Base-by-base conservation (phyloP, 2,797 vertebrate species). In the Salmo trutta region DNA sequence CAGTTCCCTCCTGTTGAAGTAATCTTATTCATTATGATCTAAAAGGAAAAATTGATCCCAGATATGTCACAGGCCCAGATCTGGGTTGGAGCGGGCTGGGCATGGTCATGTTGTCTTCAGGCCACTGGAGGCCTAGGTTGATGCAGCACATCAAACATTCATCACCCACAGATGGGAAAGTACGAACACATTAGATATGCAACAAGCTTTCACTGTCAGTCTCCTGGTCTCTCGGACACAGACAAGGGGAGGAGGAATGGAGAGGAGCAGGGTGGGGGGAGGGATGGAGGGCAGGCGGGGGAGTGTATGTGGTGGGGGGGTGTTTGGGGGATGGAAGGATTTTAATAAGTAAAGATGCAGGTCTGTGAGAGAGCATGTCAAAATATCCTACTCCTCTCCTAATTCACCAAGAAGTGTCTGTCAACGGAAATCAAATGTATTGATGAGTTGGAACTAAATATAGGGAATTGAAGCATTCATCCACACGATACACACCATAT, bases 111-210 rank as follows among this genome's bases (percentile, higher is more conserved):
- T 87, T 59, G 54, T 79, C 82, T 76, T 53, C 5, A 76, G 82
- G 82, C 85, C 77, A 56, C 10, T 27, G 68, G 83, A 84, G 86
- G 81, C 71, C 72, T 27, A 47, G 59, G 51, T 78, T 82, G 78
- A 85, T 78, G 69, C 79, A 75, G 70, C 76, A 75, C 86, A 94
- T 94, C 86, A 93, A 93, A 91, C 84, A 92, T 93, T 90, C 83
- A 93, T 90, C 77, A 90, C 47, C 84, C 76, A 85, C 86, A 84
- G 83, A 88, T 87, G 84, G 81, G 82, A 81, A 83, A 85, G 76
- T 84, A 85, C 27, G 66, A 72, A 72, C 74, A 67, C 88, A 92
- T 92, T 89, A 92, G 92, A 93, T 86, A 91, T 91, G 87, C 87
- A 90, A 87, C 79, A 89, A 79, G 77, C 82, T 81, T 76, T 79